phyloP scores from a whole-genome alignment of 2,888 invertebrate species.

The Poecilus cupreus region DNA sequence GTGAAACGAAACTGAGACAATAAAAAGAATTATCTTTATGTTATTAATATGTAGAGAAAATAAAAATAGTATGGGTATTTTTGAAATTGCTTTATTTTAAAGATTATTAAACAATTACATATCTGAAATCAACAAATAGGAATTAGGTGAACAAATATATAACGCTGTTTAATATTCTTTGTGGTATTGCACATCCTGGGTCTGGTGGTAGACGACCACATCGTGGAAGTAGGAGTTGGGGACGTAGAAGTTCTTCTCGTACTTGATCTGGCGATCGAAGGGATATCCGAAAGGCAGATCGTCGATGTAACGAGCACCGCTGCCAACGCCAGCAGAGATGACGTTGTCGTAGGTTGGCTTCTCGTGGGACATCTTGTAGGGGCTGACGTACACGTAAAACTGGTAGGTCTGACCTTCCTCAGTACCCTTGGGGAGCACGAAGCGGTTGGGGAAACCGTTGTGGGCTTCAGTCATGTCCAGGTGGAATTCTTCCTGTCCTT shows the following conservation, averaged over 20 bases:
- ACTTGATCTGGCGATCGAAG: conserved; percentile 80
- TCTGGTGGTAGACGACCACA: conserved; percentile 79
- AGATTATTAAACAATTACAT: conserved; percentile 28
- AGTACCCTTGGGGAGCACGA: conserved; percentile 83
- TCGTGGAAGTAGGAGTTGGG: conserved; percentile 82
- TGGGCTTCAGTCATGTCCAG: conserved; percentile 76
- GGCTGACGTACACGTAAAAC: conserved; percentile 73
- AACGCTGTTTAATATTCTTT: conserved; percentile 8
- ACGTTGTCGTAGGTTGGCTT: conserved; percentile 72
- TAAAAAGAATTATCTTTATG: not conserved
- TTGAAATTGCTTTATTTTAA: conserved; percentile 4
- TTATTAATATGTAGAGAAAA: not conserved
- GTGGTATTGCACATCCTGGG: conserved; percentile 64
- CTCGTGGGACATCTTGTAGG: conserved; percentile 70
- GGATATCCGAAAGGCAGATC: conserved; percentile 83
- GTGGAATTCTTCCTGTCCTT: conserved; percentile 75
- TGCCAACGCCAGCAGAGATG: conserved; percentile 75
- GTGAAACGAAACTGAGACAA: too few relatives aligned
- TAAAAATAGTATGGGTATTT: not conserved
- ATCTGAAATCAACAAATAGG: conserved; percentile 10
- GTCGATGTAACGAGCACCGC: conserved; percentile 76
- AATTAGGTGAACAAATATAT: not conserved
- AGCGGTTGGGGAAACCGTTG: conserved; percentile 82
- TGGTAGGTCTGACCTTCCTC: conserved; percentile 78
- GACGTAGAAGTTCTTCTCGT: conserved; percentile 76